Conservation (phyloP, 2,888 invertebrate genomes). For the Acanthosepion pharaonis region DNA sequence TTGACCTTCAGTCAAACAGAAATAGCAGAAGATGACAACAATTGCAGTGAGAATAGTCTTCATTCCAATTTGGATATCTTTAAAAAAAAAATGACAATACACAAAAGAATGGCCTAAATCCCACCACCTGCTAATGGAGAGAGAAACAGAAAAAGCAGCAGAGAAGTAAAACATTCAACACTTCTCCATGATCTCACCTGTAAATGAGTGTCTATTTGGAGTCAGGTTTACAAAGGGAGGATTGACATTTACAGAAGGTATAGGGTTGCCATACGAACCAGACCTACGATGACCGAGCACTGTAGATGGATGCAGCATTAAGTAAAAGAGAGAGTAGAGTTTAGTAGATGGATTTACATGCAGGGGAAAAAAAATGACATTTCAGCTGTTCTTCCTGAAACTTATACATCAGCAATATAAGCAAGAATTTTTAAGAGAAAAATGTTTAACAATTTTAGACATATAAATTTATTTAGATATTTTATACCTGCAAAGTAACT, state of each 20-base stretch:
- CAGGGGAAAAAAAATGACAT: neutral
- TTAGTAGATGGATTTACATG: neutral
- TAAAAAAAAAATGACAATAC: neutral
- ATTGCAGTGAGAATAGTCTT: too few relatives aligned
- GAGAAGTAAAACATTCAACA: neutral
- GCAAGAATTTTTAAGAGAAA: neutral
- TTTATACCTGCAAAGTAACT: too few relatives aligned
- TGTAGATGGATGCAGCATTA: conserved; percentile 50
- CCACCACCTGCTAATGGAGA: neutral
- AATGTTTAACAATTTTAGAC: neutral
- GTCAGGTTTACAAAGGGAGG: neutral
- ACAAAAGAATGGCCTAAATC: neutral
- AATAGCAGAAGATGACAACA: too few relatives aligned
- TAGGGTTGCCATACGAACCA: conserved; percentile 66
- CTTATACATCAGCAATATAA: neutral
- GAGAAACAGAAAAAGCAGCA: neutral
- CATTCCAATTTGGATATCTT: too few relatives aligned
- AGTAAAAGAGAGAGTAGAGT: conserved; percentile 47
- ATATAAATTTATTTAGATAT: too few relatives aligned
- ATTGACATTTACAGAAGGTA: neutral
- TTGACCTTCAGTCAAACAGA: too few relatives aligned
- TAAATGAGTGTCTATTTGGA: neutral
- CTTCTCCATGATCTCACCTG: neutral
- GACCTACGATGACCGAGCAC: conserved; percentile 68
- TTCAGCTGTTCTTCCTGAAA: neutral